These are phyloP conservation scores for Nannoperca australis DNA, from an alignment of 2,797 vertebrate genomes.

Conservation along the genomic window DNA sequence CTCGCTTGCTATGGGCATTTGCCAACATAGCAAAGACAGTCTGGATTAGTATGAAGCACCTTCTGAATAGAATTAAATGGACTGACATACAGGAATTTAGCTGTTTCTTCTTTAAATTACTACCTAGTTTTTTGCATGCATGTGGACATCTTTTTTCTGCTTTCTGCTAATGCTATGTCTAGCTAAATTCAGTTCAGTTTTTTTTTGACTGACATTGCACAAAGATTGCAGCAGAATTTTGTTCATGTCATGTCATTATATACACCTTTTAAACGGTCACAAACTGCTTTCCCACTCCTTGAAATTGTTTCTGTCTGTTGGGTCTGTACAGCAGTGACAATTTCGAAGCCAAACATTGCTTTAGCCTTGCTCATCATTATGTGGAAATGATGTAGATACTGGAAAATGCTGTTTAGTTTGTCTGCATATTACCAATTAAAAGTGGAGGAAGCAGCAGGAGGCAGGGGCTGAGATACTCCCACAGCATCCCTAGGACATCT, in stretches of 20 bases:
- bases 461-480: neutral
- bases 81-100: conserved; percentile 17
- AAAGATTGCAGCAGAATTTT: conserved; percentile 22
- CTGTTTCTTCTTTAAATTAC: conserved; percentile 13
- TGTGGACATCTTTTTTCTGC: neutral
- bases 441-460: neutral
- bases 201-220: conserved; percentile 7
- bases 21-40: conserved; percentile 7
- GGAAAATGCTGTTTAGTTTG: neutral
- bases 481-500: neutral
- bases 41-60: conserved; percentile 15
- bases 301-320: neutral
- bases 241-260: neutral
- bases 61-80: conserved; percentile 28
- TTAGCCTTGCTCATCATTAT: neutral
- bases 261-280: conserved; percentile 5
- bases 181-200: neutral
- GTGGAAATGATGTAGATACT: neutral
- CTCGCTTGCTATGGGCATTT: neutral
- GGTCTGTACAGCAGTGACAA: conserved; percentile 1
- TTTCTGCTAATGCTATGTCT: conserved; percentile 12
- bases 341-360: neutral
- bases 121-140: neutral
- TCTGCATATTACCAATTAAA: neutral
- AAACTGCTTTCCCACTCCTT: neutral